These are phyloP conservation scores for Stichopus chloronotus DNA, from an alignment of 35 echinoderm and acorn worm species.

Conservation along the genomic window DNA sequence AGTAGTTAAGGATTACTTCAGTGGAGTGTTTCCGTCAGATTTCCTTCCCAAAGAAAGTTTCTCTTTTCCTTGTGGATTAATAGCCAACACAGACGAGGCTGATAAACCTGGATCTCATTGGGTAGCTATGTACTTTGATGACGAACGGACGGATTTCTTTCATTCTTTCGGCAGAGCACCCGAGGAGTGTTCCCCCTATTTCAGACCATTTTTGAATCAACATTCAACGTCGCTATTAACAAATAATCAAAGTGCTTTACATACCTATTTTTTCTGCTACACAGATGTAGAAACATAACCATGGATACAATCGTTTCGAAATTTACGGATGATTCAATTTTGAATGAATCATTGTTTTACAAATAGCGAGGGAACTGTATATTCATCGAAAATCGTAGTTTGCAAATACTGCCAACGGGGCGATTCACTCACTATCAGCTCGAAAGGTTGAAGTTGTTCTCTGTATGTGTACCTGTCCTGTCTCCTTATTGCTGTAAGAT, in stretches of 20 bases:
- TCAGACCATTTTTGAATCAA: neutral
- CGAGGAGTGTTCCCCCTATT: neutral
- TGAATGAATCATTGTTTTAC: slow-evolving; percentile 15
- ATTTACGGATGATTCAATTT: slow-evolving; percentile 17
- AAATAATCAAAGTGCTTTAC: slow-evolving; percentile 7
- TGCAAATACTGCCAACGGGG: neutral
- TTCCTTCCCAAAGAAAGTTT: neutral
- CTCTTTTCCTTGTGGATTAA: neutral
- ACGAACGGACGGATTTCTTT: neutral
- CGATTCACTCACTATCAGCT: neutral
- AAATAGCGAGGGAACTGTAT: neutral
- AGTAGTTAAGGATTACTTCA: neutral
- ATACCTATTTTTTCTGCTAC: slow-evolving; percentile 33
- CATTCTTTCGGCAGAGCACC: neutral
- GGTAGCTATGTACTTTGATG: slow-evolving; percentile 23
- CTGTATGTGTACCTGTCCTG: neutral
- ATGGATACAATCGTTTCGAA: neutral
- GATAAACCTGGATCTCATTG: slow-evolving; percentile 17
- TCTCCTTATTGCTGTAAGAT: neutral
- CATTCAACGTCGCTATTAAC: neutral
- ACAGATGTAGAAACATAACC: slow-evolving; percentile 44
- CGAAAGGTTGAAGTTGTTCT: neutral
- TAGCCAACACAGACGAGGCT: neutral
- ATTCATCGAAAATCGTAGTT: neutral
- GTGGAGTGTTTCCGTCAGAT: slow-evolving; percentile 7